A percentile compares a stretch with the other conserved stretches of the same genome.
Conservation (phyloP, 2,113 vertebrate genomes). For the Fregata magnificens region DNA sequence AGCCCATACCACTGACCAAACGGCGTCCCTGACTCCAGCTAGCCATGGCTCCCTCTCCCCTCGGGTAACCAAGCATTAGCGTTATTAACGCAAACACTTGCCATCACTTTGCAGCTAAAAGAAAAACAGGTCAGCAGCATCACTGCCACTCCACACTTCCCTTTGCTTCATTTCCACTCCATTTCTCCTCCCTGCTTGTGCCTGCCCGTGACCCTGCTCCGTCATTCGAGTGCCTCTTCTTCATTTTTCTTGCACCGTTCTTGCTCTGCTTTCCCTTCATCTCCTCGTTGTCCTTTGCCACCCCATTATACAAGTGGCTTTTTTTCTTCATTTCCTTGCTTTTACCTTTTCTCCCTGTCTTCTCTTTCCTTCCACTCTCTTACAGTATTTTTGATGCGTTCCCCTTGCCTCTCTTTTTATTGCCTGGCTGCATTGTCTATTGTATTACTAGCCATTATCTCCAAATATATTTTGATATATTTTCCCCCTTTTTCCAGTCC, state of each 20-base stretch:
- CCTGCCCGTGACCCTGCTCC: not conserved
- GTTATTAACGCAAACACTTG: not conserved
- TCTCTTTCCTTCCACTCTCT: not conserved
- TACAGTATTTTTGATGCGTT: not conserved
- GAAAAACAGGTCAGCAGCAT: not conserved
- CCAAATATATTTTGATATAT: constrained; percentile 49
- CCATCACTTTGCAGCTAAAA: not conserved
- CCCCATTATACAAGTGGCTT: not conserved
- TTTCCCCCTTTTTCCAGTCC: not conserved
- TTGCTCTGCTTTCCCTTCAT: not conserved
- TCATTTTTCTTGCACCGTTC: not conserved
- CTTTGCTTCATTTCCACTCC: not conserved
- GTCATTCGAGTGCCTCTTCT: not conserved
- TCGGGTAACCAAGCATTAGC: not conserved
- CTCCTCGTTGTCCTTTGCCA: not conserved
- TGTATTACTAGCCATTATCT: constrained; percentile 30
- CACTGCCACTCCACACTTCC: not conserved
- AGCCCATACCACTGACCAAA: accelerated
- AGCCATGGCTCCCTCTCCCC: not conserved
- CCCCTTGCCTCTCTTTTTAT: not conserved
- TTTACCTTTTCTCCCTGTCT: not conserved
- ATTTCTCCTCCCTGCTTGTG: not conserved
- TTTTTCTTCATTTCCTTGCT: not conserved
- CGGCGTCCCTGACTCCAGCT: not conserved
- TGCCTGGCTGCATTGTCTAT: not conserved